A percentile compares a stretch with the other conserved stretches of the same genome.
phyloP scores from a whole-genome alignment of 2,888 invertebrate genomes.

The Mythimna vitellina region DNA sequence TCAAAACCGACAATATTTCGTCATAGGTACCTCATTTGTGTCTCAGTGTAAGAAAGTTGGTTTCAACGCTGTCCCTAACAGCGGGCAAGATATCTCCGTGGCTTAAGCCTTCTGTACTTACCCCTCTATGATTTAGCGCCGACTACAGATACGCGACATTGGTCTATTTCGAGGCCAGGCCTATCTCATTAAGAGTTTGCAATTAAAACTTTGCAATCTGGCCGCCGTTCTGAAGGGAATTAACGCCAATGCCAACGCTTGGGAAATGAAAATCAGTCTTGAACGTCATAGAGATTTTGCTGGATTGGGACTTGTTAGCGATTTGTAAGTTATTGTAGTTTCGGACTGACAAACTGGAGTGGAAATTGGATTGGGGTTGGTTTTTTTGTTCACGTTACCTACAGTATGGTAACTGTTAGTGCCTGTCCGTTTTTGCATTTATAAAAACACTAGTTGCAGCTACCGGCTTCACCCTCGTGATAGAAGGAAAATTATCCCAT shows the following conservation, averaged over 20 bases:
- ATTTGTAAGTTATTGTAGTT: conserved; percentile 37
- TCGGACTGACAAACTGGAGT: neutral
- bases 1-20: no score
- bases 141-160: conserved; percentile 57
- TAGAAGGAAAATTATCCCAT: no score
- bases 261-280: conserved; percentile 79
- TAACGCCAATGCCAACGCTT: conserved; percentile 76
- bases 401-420: no score
- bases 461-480: no score
- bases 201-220: conserved; percentile 86
- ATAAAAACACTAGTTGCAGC: no score
- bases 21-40: no score
- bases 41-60: neutral
- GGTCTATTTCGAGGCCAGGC: conserved; percentile 75
- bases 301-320: conserved; percentile 38
- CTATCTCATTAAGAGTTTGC: conserved; percentile 85
- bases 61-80: neutral
- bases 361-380: neutral
- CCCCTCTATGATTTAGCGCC: conserved; percentile 38
- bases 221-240: conserved; percentile 76
- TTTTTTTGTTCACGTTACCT: neutral
- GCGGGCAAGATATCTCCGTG: neutral
- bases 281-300: conserved; percentile 55
- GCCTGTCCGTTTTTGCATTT: no score
- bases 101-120: conserved; percentile 20